Evolutionary conservation across 2,888 invertebrate genomes (phyloP).

Genomic region (Maniola hyperantus): DNA sequence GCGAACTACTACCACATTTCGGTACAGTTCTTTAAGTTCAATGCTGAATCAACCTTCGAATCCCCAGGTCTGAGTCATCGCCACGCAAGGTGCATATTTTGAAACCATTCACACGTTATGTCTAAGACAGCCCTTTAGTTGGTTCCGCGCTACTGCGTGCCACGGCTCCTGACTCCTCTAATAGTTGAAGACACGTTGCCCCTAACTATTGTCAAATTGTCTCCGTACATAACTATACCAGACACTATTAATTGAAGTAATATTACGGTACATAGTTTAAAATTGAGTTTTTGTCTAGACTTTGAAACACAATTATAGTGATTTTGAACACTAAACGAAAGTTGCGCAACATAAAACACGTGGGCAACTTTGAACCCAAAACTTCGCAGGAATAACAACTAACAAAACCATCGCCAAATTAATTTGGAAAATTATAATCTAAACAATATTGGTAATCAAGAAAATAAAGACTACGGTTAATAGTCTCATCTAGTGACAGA

Average conservation of each 20-base stretch:
- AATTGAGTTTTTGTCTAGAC: neutral
- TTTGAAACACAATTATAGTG: too few species aligned
- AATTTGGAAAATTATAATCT: too few species aligned
- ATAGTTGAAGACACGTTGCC: slow-evolving; percentile 59
- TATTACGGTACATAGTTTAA: neutral
- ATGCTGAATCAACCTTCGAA: slow-evolving; percentile 21
- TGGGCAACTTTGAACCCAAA: too few species aligned
- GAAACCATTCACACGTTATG: slow-evolving; percentile 43
- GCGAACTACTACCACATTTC: neutral
- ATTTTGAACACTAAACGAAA: too few species aligned
- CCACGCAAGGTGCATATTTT: slow-evolving; percentile 9
- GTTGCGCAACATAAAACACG: neutral
- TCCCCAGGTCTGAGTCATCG: slow-evolving; percentile 25
- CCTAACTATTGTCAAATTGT: slow-evolving; percentile 41
- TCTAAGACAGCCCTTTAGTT: slow-evolving; percentile 43
- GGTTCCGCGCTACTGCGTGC: slow-evolving; percentile 62
- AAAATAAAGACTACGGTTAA: too few species aligned
- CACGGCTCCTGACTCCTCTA: slow-evolving; percentile 69
- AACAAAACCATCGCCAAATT: too few species aligned
- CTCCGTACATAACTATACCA: slow-evolving; percentile 18
- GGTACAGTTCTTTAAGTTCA: neutral
- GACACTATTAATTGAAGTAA: neutral
- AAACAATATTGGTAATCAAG: too few species aligned
- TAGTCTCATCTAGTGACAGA: too few species aligned
- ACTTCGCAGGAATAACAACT: neutral